Evolutionary conservation across 92 coral and sea anemone genomes (phyloP), one percentile per base, ranked within the genome.

Genomic region (Epizoanthus ramosus): DNA sequence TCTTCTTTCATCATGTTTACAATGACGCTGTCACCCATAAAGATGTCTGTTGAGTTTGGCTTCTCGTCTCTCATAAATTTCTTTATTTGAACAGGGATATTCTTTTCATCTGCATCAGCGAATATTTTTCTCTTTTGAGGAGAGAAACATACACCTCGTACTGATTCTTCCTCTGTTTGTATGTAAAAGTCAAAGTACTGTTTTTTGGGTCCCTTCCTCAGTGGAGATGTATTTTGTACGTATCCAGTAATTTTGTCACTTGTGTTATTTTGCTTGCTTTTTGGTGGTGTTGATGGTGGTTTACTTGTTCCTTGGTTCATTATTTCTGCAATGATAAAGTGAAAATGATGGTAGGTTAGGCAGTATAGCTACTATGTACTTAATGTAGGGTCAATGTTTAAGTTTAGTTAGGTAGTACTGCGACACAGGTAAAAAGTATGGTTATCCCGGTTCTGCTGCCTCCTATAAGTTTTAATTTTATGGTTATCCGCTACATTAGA

Each of bases 141-240:
- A 19, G 85, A 80, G 57, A 65, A 80, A 15, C 75, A 80, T 3
- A 80, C 69, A 52, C 74, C 72, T n/a, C 75, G 52, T 14, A 80
- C 75, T 14, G 75, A 25, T 80, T 8, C 54, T 43, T 1, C 4
- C 47, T 23, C 25, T n/a, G 61, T 67, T 10, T 80, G 85, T 47
- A 80, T 14, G 5, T 67, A 13, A 9, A 80, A 80, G 25, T 67
- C 75, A 64, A 80, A 80, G 64, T 28, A 80, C 39, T 64, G 43
- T 65, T 80, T 80, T 25, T 52, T 65, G 13, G 85, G 85, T 15
- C 85, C 85, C 12, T 15, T 4, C 52, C 31, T 16, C n/a, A 80
- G 2, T 6, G 75, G 85, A 4, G 85, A 80, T 21, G 61, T 13
- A 43, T 80, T 80, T 4, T 80, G 85, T n/a, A 80, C 58, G 57